Conservation (phyloP, 2,113 vertebrate genomes). For the Sialia sialis region DNA sequence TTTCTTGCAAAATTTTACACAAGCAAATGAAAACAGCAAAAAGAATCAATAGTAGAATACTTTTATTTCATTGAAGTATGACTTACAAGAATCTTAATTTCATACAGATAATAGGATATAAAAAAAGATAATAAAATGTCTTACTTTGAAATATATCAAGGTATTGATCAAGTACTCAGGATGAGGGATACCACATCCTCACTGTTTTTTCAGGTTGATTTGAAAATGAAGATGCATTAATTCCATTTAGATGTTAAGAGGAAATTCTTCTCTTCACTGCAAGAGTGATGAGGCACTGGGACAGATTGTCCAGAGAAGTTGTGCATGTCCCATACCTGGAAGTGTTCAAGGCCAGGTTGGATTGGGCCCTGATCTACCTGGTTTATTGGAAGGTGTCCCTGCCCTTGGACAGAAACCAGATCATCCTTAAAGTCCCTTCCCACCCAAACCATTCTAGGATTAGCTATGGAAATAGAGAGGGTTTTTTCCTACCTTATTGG, state of each 20-base stretch:
- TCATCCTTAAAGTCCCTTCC: neutral
- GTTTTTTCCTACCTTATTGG: fast-evolving
- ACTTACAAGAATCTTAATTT: neutral
- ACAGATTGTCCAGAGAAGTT: neutral
- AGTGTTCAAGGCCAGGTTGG: neutral
- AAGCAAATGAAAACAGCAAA: neutral
- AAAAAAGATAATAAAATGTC: neutral
- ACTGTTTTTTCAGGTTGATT: neutral
- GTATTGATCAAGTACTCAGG: neutral
- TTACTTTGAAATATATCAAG: neutral
- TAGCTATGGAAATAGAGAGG: neutral
- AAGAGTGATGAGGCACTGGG: neutral
- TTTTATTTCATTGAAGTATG: neutral
- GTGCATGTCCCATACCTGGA: neutral
- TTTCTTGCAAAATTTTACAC: neutral
- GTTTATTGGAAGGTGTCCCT: neutral
- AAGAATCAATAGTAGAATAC: neutral
- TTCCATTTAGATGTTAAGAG: neutral
- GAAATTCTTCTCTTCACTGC: neutral
- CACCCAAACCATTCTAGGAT: neutral
- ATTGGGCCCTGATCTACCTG: neutral
- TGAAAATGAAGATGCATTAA: neutral
- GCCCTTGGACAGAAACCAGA: neutral
- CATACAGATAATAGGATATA: neutral
- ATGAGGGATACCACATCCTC: neutral